phyloP scores from a whole-genome alignment of 2,797 vertebrate genomes.

The Sebastes oblongus region DNA sequence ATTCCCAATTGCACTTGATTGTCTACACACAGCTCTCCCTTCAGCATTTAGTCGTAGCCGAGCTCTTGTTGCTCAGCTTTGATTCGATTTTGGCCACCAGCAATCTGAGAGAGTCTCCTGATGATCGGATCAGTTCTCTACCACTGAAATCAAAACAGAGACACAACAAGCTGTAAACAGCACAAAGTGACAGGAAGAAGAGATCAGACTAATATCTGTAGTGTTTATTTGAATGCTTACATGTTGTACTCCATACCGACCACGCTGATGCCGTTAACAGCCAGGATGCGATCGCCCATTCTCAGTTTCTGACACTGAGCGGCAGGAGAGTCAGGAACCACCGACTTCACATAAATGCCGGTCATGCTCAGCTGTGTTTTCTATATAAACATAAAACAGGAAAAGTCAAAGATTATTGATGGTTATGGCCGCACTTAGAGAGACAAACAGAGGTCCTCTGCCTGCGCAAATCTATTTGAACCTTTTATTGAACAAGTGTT shows the following conservation, averaged over 20 bases:
- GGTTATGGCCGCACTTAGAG: not conserved
- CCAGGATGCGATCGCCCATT: constrained; percentile 82
- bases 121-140: constrained; percentile 80
- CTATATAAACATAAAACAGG: constrained; percentile 39
- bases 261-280: constrained; percentile 84
- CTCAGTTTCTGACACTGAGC: constrained; percentile 73
- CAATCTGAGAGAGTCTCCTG: constrained; percentile 76
- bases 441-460: not conserved
- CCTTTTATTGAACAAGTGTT: no score
- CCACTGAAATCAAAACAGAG: constrained; percentile 64
- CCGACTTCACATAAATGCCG: constrained; percentile 83
- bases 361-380: constrained; percentile 77
- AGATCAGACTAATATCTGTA: no score
- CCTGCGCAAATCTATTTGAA: no score
- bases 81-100: constrained; percentile 80
- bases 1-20: constrained; percentile 25
- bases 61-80: constrained; percentile 24
- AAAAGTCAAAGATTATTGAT: not conserved
- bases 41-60: constrained; percentile 69
- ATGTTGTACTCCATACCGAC: constrained; percentile 81
- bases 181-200: not conserved
- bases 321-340: constrained; percentile 82
- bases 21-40: not conserved
- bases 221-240: constrained; percentile 58
- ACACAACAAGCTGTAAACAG: not conserved